A percentile compares a stretch with the other conserved stretches of the same genome.
Conservation (phyloP, 2,113 vertebrate genomes). For the Pseudolaguvia tuberculata region DNA sequence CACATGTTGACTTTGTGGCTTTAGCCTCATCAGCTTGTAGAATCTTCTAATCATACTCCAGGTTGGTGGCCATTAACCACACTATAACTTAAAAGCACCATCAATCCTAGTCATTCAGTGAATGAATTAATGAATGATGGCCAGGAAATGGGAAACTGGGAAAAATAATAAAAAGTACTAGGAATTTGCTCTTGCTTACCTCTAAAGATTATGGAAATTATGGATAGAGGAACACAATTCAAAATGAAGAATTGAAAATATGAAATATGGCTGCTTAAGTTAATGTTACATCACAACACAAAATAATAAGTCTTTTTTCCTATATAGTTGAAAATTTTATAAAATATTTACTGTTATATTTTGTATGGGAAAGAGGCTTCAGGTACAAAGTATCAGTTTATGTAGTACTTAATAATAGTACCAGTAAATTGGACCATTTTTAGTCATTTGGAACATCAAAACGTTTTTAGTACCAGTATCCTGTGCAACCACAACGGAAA, state of each 20-base stretch:
- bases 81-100: constrained; percentile 42
- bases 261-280: background rate
- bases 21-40: constrained; percentile 55
- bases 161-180: no score
- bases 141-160: no score
- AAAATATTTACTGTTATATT: background rate
- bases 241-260: no score
- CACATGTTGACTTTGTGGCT: constrained; percentile 60
- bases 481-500: background rate
- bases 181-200: background rate
- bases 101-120: constrained; percentile 12
- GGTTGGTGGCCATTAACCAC: constrained; percentile 49
- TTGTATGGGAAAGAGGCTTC: background rate
- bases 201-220: background rate
- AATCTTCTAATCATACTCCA: constrained; percentile 55
- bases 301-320: background rate
- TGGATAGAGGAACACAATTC: background rate
- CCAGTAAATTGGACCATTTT: background rate
- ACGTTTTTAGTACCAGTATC: background rate
- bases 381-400: background rate
- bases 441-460: background rate
- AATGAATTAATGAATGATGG: no score
- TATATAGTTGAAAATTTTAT: background rate
- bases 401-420: background rate
- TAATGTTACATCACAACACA: background rate